Conservation (phyloP, 92 coral and sea anemone genomes). For the Phenganax marumi region DNA sequence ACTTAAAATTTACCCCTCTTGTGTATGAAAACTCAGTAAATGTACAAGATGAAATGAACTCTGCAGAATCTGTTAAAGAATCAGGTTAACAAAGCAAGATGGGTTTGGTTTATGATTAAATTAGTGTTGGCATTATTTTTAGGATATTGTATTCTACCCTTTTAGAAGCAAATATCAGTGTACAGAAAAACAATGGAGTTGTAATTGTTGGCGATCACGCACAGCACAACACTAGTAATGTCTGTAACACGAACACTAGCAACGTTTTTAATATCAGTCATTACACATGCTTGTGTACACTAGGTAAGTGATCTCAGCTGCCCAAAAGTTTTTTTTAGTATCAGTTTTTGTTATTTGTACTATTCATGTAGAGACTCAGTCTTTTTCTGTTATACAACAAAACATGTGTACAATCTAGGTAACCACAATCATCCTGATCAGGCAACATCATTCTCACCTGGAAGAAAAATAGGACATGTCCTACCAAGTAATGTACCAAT, state of each 20-base stretch:
- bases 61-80: no score
- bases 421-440: not conserved
- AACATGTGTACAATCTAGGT: not conserved
- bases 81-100: no score
- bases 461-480: not conserved
- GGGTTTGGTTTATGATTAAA: not conserved
- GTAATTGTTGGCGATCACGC: constrained; percentile 14
- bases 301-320: not conserved
- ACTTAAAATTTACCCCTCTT: no score
- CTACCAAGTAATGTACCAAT: not conserved
- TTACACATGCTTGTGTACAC: not conserved
- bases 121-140: constrained; percentile 9
- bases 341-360: not conserved
- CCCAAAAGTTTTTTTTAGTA: not conserved
- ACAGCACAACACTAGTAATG: no score
- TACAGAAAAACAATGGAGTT: constrained; percentile 9
- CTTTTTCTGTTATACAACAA: no score
- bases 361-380: no score
- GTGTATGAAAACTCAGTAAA: no score
- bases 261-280: not conserved
- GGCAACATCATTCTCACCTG: not conserved
- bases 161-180: not conserved
- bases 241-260: no score
- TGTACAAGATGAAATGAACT: no score
- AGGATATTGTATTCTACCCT: not conserved